phyloP scores from a whole-genome alignment of 2,113 vertebrate genomes.

The Odobenus rosmarus region DNA sequence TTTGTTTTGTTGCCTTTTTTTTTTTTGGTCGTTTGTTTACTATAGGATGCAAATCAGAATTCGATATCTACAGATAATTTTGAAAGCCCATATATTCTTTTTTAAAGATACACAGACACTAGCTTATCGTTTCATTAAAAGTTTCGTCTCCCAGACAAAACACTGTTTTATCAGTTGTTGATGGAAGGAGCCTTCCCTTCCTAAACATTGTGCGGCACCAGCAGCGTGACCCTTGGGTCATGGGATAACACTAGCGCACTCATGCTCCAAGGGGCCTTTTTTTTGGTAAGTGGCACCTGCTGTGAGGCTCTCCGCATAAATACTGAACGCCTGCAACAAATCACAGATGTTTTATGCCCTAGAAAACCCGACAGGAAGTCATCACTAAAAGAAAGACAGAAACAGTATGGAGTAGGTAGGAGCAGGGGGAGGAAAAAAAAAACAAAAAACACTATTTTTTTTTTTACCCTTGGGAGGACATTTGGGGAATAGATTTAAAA shows the following conservation, averaged over 20 bases:
- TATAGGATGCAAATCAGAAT: not conserved
- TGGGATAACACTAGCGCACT: constrained; percentile 77
- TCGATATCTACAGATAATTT: not conserved
- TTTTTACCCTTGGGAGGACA: not conserved
- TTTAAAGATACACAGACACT: not conserved
- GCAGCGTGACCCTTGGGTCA: constrained; percentile 81
- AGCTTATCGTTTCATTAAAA: not conserved
- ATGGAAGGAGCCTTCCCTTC: constrained; percentile 62
- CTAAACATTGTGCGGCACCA: constrained; percentile 59
- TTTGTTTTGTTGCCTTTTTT: not conserved
- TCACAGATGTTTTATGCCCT: constrained; percentile 80
- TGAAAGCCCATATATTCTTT: not conserved
- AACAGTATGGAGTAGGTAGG: constrained; percentile 33
- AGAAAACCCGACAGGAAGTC: constrained; percentile 82
- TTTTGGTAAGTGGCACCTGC: constrained; percentile 82
- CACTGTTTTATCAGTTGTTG: not conserved
- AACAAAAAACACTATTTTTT: not conserved
- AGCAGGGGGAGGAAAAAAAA: not conserved
- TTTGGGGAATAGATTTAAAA: not conserved
- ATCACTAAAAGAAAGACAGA: constrained; percentile 77
- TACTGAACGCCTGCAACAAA: constrained; percentile 79
- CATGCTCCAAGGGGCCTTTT: constrained; percentile 21
- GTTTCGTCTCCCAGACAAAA: constrained; percentile 49
- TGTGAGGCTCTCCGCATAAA: constrained; percentile 80
- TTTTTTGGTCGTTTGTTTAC: not conserved